phyloP scores from a whole-genome alignment of 2,113 vertebrate species.

The Pontoporia blainvillei region DNA sequence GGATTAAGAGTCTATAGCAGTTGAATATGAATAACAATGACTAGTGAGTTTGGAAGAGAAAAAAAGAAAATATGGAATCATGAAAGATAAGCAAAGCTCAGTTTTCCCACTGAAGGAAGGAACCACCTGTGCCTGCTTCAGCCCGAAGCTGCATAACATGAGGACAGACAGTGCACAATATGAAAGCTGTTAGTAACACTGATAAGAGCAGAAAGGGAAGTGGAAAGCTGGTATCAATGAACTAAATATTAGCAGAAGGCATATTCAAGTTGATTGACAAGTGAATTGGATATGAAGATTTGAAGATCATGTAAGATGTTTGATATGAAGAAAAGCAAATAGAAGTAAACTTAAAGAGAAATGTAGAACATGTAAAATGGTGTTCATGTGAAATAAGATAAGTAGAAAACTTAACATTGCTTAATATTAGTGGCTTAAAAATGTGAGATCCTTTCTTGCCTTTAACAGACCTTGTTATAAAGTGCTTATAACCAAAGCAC shows the following conservation, averaged over 20 bases:
- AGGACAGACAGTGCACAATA: neutral
- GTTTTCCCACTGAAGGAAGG: neutral
- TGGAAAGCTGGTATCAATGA: neutral
- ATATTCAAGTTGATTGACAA: neutral
- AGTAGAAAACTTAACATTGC: neutral
- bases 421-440: neutral
- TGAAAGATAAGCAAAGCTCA: neutral
- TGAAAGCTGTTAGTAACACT: neutral
- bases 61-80: neutral
- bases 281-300: neutral
- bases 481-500: neutral
- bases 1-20: neutral
- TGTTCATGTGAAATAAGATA: neutral
- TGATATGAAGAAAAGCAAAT: neutral
- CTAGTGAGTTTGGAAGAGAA: neutral
- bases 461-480: neutral
- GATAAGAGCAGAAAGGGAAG: neutral
- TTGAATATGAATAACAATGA: neutral
- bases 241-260: neutral
- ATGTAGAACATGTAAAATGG: neutral
- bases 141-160: neutral
- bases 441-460: neutral
- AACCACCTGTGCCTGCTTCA: neutral
- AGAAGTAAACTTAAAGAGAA: neutral
- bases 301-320: neutral